A percentile compares a stretch with the other conserved stretches of the same genome.
Evolutionary conservation across 2,888 invertebrate species (phyloP).

Genomic region (Agrochola circellaris): DNA sequence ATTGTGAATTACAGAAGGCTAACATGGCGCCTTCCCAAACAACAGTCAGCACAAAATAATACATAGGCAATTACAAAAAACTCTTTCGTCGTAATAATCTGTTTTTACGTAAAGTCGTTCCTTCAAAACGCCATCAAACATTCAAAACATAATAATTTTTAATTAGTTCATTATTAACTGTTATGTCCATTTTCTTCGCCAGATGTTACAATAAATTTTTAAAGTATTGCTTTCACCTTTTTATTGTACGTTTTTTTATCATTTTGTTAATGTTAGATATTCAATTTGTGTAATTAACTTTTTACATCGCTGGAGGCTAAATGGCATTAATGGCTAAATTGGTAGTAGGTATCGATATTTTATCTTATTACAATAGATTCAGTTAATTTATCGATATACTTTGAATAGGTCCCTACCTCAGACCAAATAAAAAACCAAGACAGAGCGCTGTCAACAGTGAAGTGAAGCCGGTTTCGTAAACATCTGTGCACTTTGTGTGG

Average conservation of each 20-base stretch:
- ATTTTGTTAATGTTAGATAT: conserved; percentile 22
- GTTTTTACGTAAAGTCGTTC: conserved; percentile 2
- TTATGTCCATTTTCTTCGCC: conserved; percentile 55
- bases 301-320: conserved; percentile 19
- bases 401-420: too few relatives aligned
- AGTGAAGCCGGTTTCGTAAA: too few relatives aligned
- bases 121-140: conserved; percentile 24
- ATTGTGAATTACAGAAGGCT: too few relatives aligned
- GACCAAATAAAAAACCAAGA: too few relatives aligned
- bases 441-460: too few relatives aligned
- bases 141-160: conserved; percentile 49
- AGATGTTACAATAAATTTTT: conserved; percentile 62
- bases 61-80: not conserved
- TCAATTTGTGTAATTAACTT: conserved; percentile 56
- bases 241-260: conserved; percentile 30
- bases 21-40: too few relatives aligned
- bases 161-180: conserved; percentile 60
- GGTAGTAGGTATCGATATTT: conserved; percentile 5
- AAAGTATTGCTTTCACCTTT: conserved; percentile 54
- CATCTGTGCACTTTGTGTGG: too few relatives aligned
- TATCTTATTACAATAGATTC: not conserved
- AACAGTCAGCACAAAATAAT: too few relatives aligned
- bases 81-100: conserved; percentile 5
- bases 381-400: not conserved
- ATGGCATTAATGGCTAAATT: not conserved